Base-by-base conservation (phyloP, 2,797 vertebrate species). In the Lutjanus campechanus region DNA sequence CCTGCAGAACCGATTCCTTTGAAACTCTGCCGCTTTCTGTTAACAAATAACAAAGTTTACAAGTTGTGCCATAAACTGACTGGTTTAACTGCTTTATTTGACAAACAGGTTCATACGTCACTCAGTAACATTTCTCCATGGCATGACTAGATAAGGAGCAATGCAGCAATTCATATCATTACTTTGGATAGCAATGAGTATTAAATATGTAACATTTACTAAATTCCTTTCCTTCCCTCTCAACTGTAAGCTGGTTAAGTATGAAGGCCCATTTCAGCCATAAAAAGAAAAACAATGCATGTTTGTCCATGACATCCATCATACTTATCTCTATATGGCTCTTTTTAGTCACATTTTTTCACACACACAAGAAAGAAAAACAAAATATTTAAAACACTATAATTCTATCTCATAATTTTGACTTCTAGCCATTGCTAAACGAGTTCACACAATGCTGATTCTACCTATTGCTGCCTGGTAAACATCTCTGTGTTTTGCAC, bases 1-100 rank as follows among this genome's bases (percentile, higher is more conserved):
- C 82, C 97, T 97, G 93, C 85, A 95, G 95, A 96, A 96, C 89
- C 95, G 93, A 91, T 92, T 95, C 87, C 87, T 95, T 83, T 95
- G 95, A 90, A 95, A 93, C 79, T 96, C 98, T 70, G 95, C 85
- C 60, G 92, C 92, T 95, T 97, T 99, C 98, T 98, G 93, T 59
- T 62, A 74, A 86, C 50, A 67, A 25, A 80, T 13, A 46, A 59
- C 11, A 11, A 8, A 89, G 36, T 77, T 82, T 46, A 56, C 19
- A 65, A 63, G 15, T 7, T 47, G 36, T 65, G n/a, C 20, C 1
- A 43, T 19, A 15, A 73, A 66, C 63, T 8, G 3, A 50, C 7
- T 0, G 5, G 2, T 7, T 50, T 47, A 47, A 2, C 4, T 58
- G 25, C 25, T 25, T 25, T 25, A 25, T 25, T 25, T 25, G 25